Evolutionary conservation across 2,888 invertebrate genomes (phyloP).

Genomic region (Ormyrus thymus): DNA sequence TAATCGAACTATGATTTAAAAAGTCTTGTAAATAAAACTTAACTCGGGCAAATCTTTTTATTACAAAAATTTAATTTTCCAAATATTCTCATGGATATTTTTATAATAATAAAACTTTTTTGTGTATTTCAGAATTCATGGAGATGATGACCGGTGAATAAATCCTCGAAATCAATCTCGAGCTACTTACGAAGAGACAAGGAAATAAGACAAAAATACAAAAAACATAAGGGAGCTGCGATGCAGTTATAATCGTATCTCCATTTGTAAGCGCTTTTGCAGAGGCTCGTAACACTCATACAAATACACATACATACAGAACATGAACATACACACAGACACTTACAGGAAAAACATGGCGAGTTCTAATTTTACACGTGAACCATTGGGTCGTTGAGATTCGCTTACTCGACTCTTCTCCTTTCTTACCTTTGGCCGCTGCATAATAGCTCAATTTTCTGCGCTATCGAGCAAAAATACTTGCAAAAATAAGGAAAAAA

Average conservation of each 20-base stretch:
- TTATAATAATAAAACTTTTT: no score
- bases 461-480: conserved; percentile 41
- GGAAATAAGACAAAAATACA: conserved; percentile 34
- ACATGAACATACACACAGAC: conserved; percentile 15
- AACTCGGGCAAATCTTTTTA: no score
- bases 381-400: neutral
- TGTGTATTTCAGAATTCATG: conserved; percentile 89
- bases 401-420: conserved; percentile 13
- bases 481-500: conserved; percentile 9
- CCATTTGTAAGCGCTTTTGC: conserved; percentile 47
- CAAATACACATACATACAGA: no score
- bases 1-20: no score
- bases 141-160: conserved; percentile 97
- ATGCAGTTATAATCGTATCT: conserved; percentile 4
- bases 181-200: conserved; percentile 21
- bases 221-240: conserved; percentile 31
- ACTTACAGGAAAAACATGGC: conserved; percentile 38
- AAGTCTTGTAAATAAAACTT: no score
- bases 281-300: conserved; percentile 31
- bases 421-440: conserved; percentile 37
- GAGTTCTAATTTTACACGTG: conserved; percentile 50
- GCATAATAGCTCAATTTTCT: conserved; percentile 44
- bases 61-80: no score
- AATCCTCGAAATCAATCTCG: conserved; percentile 61
- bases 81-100: no score